A percentile compares a stretch with the other conserved stretches of the same genome.
Evolutionary conservation across 2,113 vertebrate genomes (phyloP).

Genomic region (Myodes glareolus): DNA sequence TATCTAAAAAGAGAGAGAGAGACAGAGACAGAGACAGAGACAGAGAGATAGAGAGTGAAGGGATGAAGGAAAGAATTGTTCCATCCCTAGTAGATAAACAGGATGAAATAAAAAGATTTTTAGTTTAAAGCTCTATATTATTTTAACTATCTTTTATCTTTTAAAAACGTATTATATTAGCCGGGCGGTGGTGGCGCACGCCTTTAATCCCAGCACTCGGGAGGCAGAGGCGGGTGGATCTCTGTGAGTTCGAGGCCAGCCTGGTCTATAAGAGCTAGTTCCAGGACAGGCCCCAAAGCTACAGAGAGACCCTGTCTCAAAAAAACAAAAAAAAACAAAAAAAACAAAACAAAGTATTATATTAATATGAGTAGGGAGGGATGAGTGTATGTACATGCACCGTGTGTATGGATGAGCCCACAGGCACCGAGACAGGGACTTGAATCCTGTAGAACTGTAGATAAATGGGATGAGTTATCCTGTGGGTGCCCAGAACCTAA

Average conservation of each 20-base stretch:
- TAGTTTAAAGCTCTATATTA: not conserved
- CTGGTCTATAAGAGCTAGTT: too few species aligned
- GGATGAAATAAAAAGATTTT: not conserved
- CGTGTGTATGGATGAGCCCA: not conserved
- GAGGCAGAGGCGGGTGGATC: too few species aligned
- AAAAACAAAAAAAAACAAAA: too few species aligned
- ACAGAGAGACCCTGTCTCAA: too few species aligned
- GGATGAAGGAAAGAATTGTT: too few species aligned
- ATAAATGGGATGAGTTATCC: not conserved
- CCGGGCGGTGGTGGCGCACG: too few species aligned
- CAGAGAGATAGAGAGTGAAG: too few species aligned
- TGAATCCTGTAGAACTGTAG: not conserved
- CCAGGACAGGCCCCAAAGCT: too few species aligned
- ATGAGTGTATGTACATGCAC: not conserved
- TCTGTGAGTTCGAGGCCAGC: too few species aligned
- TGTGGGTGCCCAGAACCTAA: not conserved
- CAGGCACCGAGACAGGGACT: not conserved
- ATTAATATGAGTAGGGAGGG: not conserved
- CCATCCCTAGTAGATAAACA: not conserved
- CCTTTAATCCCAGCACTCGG: too few species aligned
- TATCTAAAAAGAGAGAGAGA: not conserved
- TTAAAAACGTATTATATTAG: not conserved
- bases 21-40: accelerated
- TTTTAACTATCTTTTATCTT: not conserved
- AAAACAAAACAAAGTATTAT: too few species aligned